Evolutionary conservation across 2,797 vertebrate genomes (phyloP), one percentile per base, ranked within the genome.

Genomic region (Peromyscus attwateri): DNA sequence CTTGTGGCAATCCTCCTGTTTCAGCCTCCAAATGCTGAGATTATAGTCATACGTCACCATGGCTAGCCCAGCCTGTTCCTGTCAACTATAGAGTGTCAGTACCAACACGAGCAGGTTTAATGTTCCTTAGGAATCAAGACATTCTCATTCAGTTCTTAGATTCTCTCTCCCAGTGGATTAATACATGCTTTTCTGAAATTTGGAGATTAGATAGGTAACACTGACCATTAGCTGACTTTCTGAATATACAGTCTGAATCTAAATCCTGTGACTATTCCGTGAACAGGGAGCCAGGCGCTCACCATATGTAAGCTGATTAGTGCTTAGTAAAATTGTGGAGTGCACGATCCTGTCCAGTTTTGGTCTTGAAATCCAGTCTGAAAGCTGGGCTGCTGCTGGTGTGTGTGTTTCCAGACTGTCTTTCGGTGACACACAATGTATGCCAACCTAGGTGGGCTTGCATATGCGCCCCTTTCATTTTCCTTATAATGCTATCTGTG

Each of bases 171-270:
- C 27, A 43, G 11, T 19, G 52, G 43, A 81, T 70, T 84, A 93
- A 31, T 81, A 81, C 89, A 87, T 92, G 12, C 62, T 75, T 85
- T 80, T 34, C 40, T 64, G 43, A 31, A 57, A 49, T 77, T 83
- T 95, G 70, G 83, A 76, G 40, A 6, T 76, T 64, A 29, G 79
- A 83, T 17, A 31, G 40, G 40, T 82, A 92, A 75, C 43, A n/a
- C 7, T 73, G 25, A 93, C 57, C 11, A 29, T 89, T 75, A 82
- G 40, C 34, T 31, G 81, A 71, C 73, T 94, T 97, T 87, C 62
- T 89, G 68, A 71, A 40, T 71, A 19, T 29, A 27, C 55, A 55
- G 37, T 71, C 49, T 73, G 49, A 55, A 55, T 55, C 49, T 57
- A 71, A 87, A 19, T 57, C 68, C 49, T 57, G 25, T 55, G 49